Evolutionary conservation across 2,113 vertebrate genomes (phyloP), one percentile per base, ranked within the genome.

Genomic region (Anoura caudifer): DNA sequence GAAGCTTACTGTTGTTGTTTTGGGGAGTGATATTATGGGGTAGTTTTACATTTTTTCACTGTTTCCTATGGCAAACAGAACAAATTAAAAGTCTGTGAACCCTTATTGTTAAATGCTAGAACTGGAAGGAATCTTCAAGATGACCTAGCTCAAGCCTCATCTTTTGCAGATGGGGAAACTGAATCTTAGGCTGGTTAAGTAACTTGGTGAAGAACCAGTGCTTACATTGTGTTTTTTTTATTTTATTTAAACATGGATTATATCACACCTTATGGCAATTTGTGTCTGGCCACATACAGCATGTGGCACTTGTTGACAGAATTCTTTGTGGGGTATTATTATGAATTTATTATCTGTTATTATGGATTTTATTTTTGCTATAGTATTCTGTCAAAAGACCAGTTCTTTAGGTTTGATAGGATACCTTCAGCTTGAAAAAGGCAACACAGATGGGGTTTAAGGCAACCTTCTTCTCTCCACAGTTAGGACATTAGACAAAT

Each of bases 381-480:
- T 45, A 36, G 33, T 26, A 26, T 22, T 84, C 52, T 67, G 26
- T 81, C 12, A 28, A 31, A 94, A 82, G 72, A 85, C 16, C 17
- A 56, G 17, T 77, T 77, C 56, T 87, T 83, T 24, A 83, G 10
- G 59, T 56, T 90, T 70, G 38, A 70, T 79, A 47, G 45, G 54
- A 41, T 14, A 61, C 19, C 43, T 86, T 91, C 20, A 86, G 36
- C 10, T 69, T 82, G n/a, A 79, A 90, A 79, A 73, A 93, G 56
- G 24, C 75, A 56, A 92, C 28, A 87, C 65, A 47, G 43, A 77
- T 2, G 7, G 65, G 6, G 22, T 69, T 95, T 65, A 87, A 89
- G 73, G 56, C 8, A 47, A 26, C n/a, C 5, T 9, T 59, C 88
- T 33, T n/a, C 28, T 86, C 70, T 24, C 26, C 19, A 4, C 15